phyloP scores from a whole-genome alignment of 1,140 invertebrate species.

The Drosophila willistoni region DNA sequence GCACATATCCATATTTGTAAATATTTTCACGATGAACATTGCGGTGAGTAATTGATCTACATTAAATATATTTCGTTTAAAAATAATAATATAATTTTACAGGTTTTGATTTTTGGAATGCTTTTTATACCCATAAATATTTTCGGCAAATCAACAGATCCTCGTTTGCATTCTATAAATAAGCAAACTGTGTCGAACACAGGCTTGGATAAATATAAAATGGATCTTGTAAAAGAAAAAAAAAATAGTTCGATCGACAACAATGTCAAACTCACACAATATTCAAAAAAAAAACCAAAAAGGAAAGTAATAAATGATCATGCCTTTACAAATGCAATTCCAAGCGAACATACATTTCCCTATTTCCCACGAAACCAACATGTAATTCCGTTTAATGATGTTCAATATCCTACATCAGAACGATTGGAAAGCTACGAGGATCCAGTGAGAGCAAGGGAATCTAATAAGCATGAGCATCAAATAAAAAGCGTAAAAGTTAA shows the following conservation, averaged over 20 bases:
- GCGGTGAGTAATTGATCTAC: conserved; percentile 15
- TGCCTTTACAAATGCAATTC: conserved; percentile 8
- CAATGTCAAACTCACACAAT: conserved; percentile 8
- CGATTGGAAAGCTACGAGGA: conserved; percentile 38
- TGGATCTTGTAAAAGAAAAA: neutral
- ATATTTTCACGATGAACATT: conserved; percentile 16
- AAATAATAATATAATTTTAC: neutral
- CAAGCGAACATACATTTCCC: conserved; percentile 42
- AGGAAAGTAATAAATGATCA: conserved; percentile 16
- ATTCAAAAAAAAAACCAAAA: conserved; percentile 18
- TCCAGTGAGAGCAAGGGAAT: neutral
- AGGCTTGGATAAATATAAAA: conserved; percentile 7
- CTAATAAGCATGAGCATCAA: conserved; percentile 29
- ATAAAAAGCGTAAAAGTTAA: conserved; percentile 77
- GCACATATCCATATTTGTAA: no score
- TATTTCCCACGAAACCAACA: conserved; percentile 62
- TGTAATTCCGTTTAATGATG: conserved; percentile 51
- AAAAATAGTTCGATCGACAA: neutral
- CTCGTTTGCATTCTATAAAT: conserved; percentile 26
- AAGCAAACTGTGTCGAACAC: neutral
- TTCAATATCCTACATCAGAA: conserved; percentile 49
- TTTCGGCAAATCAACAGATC: conserved; percentile 2
- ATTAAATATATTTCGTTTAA: neutral
- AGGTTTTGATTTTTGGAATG: conserved; percentile 39
- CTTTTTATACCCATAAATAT: conserved; percentile 26